Evolutionary conservation across 2,797 vertebrate genomes (phyloP).

Genomic region (Myotis myotis): DNA sequence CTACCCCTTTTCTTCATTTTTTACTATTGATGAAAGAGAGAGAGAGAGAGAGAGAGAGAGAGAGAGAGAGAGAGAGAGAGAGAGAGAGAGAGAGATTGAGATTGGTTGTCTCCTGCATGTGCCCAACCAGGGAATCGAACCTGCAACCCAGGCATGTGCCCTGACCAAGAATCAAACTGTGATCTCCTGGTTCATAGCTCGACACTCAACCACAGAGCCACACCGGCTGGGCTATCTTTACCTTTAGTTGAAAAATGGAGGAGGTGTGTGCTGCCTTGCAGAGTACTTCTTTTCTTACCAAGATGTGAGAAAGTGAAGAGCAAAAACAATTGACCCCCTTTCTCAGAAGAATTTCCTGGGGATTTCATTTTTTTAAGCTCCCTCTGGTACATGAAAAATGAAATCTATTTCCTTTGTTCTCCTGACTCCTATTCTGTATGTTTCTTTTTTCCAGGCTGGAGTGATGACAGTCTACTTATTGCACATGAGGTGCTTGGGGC

Average conservation of each 20-base stretch:
- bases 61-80: too few species aligned
- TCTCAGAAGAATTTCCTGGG: slow-evolving; percentile 53
- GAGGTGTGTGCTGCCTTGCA: not conserved
- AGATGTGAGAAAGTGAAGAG: slow-evolving; percentile 27
- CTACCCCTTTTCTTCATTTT: not conserved
- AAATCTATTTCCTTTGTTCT: slow-evolving; percentile 58
- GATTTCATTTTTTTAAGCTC: slow-evolving; percentile 22
- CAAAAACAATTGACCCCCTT: slow-evolving; percentile 43
- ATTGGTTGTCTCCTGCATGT: not conserved
- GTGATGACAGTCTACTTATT: slow-evolving; percentile 43
- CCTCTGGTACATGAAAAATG: slow-evolving; percentile 37
- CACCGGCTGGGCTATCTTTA: not conserved
- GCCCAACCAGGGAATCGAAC: not conserved
- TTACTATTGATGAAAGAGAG: not conserved
- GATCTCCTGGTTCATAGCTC: too few species aligned
- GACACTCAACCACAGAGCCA: not conserved
- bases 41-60: not conserved
- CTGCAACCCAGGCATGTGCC: not conserved
- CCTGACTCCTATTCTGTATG: not conserved
- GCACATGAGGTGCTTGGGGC: not conserved
- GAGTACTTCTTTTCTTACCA: not conserved
- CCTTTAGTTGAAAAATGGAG: slow-evolving; percentile 22
- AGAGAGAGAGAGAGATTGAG: too few species aligned
- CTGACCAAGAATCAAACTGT: not conserved
- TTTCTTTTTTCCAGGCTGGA: slow-evolving; percentile 26